phyloP scores from a whole-genome alignment of 2,888 invertebrate genomes.

The Altica lythri region DNA sequence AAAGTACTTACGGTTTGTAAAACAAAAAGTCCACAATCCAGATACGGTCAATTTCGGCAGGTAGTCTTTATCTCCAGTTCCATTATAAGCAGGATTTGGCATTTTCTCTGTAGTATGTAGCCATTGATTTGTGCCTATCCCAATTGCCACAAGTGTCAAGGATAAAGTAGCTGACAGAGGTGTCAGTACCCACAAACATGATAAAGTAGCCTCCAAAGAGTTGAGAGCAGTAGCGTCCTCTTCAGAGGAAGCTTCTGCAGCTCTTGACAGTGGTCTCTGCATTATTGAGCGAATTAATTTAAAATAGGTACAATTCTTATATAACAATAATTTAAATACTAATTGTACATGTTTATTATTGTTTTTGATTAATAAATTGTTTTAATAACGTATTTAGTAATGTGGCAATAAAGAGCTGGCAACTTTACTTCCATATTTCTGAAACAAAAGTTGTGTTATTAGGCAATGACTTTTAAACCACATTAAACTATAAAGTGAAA shows the following conservation, averaged over 20 bases:
- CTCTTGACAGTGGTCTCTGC: slow-evolving; percentile 48
- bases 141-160: slow-evolving; percentile 71
- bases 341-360: too few relatives aligned
- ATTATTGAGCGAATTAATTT: slow-evolving; percentile 36
- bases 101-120: slow-evolving; percentile 85
- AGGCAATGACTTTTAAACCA: too few relatives aligned
- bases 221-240: slow-evolving; percentile 46
- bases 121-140: slow-evolving; percentile 83
- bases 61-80: slow-evolving; percentile 72
- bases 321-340: background rate
- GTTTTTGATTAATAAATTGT: too few relatives aligned
- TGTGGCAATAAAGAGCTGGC: too few relatives aligned
- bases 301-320: background rate
- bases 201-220: slow-evolving; percentile 65
- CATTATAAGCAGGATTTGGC: slow-evolving; percentile 76
- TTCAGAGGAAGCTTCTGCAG: slow-evolving; percentile 43
- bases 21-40: slow-evolving; percentile 81
- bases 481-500: too few relatives aligned
- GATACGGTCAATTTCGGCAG: slow-evolving; percentile 76
- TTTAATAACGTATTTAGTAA: too few relatives aligned
- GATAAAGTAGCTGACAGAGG: slow-evolving; percentile 73
- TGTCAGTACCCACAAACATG: slow-evolving; percentile 67
- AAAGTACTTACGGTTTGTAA: slow-evolving; percentile 77
- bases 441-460: too few relatives aligned
- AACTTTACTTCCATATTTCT: too few relatives aligned